These are phyloP conservation scores for Oenanthe oenanthe DNA, from an alignment of 2,113 vertebrate genomes.

Conservation along the genomic window DNA sequence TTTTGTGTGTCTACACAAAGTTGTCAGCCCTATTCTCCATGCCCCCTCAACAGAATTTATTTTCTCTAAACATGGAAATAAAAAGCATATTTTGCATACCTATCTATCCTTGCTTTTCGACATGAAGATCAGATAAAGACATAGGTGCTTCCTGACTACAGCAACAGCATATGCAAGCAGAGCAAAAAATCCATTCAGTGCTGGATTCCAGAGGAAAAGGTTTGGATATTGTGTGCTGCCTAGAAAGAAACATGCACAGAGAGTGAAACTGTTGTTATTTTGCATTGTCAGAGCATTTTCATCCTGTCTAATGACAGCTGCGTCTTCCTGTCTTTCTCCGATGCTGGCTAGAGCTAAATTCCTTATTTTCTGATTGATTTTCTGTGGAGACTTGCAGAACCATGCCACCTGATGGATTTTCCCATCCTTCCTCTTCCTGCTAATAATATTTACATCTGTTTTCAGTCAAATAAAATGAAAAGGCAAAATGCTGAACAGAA, in stretches of 20 bases:
- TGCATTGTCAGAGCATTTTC: neutral
- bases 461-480: neutral
- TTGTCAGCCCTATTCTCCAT: neutral
- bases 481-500: neutral
- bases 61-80: neutral
- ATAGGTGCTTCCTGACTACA: neutral
- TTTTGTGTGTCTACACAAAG: neutral
- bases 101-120: neutral
- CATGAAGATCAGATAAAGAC: neutral
- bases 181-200: neutral
- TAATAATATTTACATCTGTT: slow-evolving; percentile 6
- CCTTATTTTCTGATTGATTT: slow-evolving; percentile 1
- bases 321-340: neutral
- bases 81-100: neutral
- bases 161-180: neutral
- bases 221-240: neutral
- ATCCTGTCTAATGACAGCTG: neutral
- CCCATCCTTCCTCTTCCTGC: neutral
- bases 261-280: neutral
- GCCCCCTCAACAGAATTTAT: neutral
- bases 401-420: neutral
- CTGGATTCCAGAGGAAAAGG: neutral
- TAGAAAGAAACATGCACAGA: neutral
- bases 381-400: neutral
- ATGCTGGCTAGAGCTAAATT: neutral